Conservation (phyloP, 2,888 invertebrate species). For the Diaprepes abbreviatus region DNA sequence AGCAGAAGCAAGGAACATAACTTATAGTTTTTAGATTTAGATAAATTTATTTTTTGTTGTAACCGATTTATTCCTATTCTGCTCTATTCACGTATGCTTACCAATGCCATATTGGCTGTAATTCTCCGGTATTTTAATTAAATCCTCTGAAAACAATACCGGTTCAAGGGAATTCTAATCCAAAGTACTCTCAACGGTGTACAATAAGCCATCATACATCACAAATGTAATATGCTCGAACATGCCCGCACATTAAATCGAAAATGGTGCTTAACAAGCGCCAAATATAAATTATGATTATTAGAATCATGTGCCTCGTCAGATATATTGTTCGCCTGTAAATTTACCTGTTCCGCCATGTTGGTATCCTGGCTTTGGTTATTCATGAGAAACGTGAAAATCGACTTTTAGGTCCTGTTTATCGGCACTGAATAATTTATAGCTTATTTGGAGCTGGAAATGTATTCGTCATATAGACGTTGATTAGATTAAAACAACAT, state of each 20-base stretch:
- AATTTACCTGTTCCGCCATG: conserved; percentile 14
- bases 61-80: no score
- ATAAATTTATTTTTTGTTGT: no score
- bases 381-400: neutral
- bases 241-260: conserved; percentile 2
- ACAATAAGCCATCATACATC: conserved; percentile 15
- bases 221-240: conserved; percentile 11
- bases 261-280: conserved; percentile 12
- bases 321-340: neutral
- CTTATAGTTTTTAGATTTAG: no score
- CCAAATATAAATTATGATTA: conserved; percentile 27
- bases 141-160: neutral
- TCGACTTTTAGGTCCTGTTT: neutral
- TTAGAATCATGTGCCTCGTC: conserved; percentile 5
- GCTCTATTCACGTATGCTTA: no score
- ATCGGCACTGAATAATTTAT: neutral
- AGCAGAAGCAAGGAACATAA: no score
- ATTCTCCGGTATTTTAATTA: conserved; percentile 5
- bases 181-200: neutral
- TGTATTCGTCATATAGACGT: no score
- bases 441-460: neutral
- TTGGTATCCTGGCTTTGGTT: conserved; percentile 1
- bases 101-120: no score
- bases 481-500: no score
- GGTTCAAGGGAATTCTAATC: neutral